Percentiles rank a stretch among this genome's conserved stretches.
These are phyloP conservation scores for Syndactyla subalaris DNA, from an alignment of 2,797 vertebrate genomes.

Conservation along the genomic window DNA sequence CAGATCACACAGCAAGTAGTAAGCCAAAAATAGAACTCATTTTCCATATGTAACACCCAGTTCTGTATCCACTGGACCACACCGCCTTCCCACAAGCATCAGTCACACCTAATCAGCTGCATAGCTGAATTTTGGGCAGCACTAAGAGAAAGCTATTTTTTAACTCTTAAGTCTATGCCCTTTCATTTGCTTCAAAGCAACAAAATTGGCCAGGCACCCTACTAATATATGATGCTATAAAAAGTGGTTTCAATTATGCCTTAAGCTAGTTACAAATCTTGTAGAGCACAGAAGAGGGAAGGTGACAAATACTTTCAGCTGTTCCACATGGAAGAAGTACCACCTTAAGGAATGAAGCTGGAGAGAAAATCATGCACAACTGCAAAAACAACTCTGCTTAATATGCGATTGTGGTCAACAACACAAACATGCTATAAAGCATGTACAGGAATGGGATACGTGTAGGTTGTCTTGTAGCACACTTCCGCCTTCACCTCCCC, in stretches of 20 bases:
- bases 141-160: background rate
- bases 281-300: background rate
- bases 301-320: background rate
- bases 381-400: background rate
- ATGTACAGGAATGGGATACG: accelerated
- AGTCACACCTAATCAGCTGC: conserved; percentile 30
- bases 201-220: background rate
- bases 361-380: background rate
- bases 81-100: background rate
- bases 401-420: background rate
- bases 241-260: background rate
- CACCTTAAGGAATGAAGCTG: background rate
- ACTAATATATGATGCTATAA: background rate
- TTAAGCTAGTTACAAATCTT: background rate
- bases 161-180: background rate
- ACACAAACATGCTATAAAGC: background rate
- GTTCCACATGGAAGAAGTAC: background rate
- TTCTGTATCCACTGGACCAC: conserved; percentile 32
- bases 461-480: background rate
- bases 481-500: background rate
- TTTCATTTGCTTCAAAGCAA: background rate
- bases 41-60: conserved; percentile 46
- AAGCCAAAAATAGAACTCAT: conserved; percentile 45
- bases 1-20: conserved; percentile 11
- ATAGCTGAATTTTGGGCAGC: background rate